Evolutionary conservation across 2,888 invertebrate species (phyloP).

Genomic region (Luperina testacea): DNA sequence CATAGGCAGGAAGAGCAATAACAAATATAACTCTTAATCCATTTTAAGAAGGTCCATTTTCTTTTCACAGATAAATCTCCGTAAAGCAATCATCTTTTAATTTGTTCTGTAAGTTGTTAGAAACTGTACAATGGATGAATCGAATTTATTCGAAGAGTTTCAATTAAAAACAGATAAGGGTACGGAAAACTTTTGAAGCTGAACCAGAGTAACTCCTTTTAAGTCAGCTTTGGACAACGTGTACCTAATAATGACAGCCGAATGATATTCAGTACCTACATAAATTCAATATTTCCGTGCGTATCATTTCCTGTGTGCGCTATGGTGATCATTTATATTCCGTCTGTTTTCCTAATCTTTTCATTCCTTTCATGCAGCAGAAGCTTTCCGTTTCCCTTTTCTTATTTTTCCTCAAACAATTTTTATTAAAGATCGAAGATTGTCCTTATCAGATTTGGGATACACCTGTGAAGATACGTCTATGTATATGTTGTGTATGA

Average conservation of each 20-base stretch:
- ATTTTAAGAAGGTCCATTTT: conserved; percentile 38
- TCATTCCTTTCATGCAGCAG: conserved; percentile 22
- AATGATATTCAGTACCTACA: not conserved
- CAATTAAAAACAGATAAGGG: conserved; percentile 50
- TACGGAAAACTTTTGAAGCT: conserved; percentile 20
- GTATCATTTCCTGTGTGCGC: not conserved
- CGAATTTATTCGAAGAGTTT: conserved; percentile 51
- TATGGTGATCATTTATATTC: conserved; percentile 14
- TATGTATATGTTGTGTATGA: not conserved
- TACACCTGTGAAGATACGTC: not conserved
- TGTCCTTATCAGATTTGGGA: conserved; percentile 28
- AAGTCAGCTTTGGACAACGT: conserved; percentile 6
- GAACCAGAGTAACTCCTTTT: conserved; percentile 21
- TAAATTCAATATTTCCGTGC: not conserved
- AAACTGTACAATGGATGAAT: conserved; percentile 59
- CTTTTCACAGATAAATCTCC: conserved; percentile 12
- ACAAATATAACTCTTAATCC: conserved; percentile 40
- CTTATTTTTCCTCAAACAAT: conserved; percentile 27
- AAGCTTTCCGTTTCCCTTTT: conserved; percentile 19
- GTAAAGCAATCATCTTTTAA: conserved; percentile 60
- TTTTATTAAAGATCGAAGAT: conserved; percentile 51
- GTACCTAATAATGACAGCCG: not conserved
- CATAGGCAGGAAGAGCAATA: conserved; percentile 25
- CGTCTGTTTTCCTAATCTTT: conserved; percentile 17
- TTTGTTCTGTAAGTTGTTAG: conserved; percentile 55